phyloP scores from a whole-genome alignment of 1,140 invertebrate genomes.

The Pseudomyrmex concolor region DNA sequence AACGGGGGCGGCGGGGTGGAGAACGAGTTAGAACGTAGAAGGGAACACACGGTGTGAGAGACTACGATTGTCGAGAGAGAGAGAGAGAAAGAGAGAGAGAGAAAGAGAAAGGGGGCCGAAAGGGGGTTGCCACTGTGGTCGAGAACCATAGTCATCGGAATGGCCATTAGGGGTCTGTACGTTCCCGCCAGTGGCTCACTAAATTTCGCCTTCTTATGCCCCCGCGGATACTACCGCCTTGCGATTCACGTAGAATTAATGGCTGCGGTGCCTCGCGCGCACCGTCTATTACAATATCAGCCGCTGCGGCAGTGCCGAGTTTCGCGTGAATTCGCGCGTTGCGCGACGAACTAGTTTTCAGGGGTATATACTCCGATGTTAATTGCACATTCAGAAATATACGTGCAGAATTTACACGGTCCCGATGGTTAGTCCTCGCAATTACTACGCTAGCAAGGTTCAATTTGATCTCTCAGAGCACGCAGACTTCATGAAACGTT shows the following conservation, averaged over 20 bases:
- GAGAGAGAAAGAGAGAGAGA: too few species aligned
- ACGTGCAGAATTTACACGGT: not conserved
- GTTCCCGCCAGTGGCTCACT: slow-evolving; percentile 83
- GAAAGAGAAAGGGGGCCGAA: slow-evolving; percentile 35
- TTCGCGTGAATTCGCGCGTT: slow-evolving; percentile 29
- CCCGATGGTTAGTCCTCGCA: not conserved
- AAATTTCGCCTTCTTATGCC: slow-evolving; percentile 82
- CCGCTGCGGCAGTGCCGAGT: slow-evolving; percentile 44
- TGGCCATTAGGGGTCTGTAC: slow-evolving; percentile 83
- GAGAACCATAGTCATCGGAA: slow-evolving; percentile 80
- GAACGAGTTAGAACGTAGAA: slow-evolving; percentile 70
- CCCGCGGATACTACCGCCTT: slow-evolving; percentile 74
- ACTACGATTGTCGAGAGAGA: not conserved
- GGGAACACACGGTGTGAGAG: slow-evolving; percentile 43
- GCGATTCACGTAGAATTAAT: slow-evolving; percentile 80
- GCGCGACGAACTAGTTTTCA: slow-evolving; percentile 21
- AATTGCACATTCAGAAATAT: slow-evolving; percentile 11
- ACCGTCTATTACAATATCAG: slow-evolving; percentile 81
- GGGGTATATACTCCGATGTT: not conserved
- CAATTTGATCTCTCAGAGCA: not conserved
- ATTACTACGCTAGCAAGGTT: not conserved
- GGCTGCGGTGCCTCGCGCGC: slow-evolving; percentile 68
- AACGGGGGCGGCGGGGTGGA: slow-evolving; percentile 59
- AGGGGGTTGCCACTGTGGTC: slow-evolving; percentile 75
- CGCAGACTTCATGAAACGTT: not conserved